Base-by-base conservation (phyloP, 2,888 invertebrate genomes). In the Brachyptera putata region DNA sequence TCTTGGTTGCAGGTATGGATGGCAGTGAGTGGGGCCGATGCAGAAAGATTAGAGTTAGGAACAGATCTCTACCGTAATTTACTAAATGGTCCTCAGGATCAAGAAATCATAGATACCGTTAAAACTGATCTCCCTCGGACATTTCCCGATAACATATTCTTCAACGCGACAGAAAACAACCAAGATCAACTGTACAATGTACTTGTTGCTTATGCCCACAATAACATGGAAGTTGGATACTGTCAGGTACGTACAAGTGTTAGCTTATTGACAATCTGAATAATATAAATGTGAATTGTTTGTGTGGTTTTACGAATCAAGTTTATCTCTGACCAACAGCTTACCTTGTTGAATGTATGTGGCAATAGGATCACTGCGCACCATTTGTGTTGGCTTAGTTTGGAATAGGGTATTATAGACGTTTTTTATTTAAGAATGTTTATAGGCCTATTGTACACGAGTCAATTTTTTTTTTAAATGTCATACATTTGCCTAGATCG, bases 131-230 rank as follows among this genome's bases (percentile, higher is more conserved):
- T 95, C 68, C 94, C 93, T 64, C 80, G 96, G 65, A 96, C 95
- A 63, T 96, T 95, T 78, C 95, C 95, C 58, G 95, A 95, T 73
- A 96, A 96, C 76, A 91, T 95, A 67, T 91, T 87, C 75, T 96
- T 96, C 72, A 85, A 86, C 65, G 68, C 68, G n/a, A 82, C 84
- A 58, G 86, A 86, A 58, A 83, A 84, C 64, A 83, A 89, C 66
- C 86, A 87, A 66, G 80, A 84, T 63, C 87, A 91, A 68, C 77
- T 96, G 53, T 92, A 85, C 69, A 89, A 93, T 74, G 85, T 95
- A 69, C 79, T 96, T 62, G 83, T 89, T 68, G 92, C 95, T 1
- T 91, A 93, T 75, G 94, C 93, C 58, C 89, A 91, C 71, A 89
- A 89, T 70, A 95, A 95, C 75, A 82, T 83, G 68, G 84, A 84